These are phyloP conservation scores for Zaprionus davidi DNA, from an alignment of 1,140 invertebrate species.

Conservation along the genomic window DNA sequence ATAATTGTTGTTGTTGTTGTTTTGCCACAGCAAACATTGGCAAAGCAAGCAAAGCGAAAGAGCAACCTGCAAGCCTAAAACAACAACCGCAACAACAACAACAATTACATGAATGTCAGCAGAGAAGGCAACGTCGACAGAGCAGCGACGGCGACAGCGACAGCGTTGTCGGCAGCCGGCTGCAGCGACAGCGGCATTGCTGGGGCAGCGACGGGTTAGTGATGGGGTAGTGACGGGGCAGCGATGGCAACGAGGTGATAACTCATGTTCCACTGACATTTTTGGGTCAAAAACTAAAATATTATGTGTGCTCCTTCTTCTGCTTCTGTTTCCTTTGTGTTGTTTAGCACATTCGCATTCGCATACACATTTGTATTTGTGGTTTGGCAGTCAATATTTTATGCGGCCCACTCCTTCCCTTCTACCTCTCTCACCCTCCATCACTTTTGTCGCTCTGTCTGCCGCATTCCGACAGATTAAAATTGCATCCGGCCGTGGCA, in stretches of 20 bases:
- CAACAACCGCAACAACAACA: conserved; percentile 60
- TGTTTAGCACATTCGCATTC: conserved; percentile 23
- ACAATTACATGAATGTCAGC: conserved; percentile 57
- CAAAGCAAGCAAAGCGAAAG: conserved; percentile 69
- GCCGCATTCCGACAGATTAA: conserved; percentile 75
- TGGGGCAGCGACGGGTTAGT: not conserved
- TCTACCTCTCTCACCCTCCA: conserved; percentile 24
- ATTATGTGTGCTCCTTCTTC: conserved; percentile 63
- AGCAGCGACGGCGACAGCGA: conserved; percentile 54
- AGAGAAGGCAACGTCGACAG: conserved; percentile 13
- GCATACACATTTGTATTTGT: conserved; percentile 48
- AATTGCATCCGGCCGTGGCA: conserved; percentile 74
- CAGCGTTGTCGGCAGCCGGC: conserved; percentile 4
- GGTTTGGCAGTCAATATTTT: conserved; percentile 77
- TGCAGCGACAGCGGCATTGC: not conserved
- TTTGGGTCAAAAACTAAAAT: conserved; percentile 83
- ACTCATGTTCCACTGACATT: conserved; percentile 81
- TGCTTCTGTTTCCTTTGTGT: conserved; percentile 19
- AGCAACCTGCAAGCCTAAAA: conserved; percentile 74
- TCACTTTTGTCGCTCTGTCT: conserved; percentile 16
- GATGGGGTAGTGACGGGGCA: conserved; percentile 51
- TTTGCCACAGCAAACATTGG: conserved; percentile 65
- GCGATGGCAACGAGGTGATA: conserved; percentile 62
- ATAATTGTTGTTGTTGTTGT: conserved; percentile 40
- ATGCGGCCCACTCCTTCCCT: conserved; percentile 36